Percentiles rank a stretch among this genome's conserved stretches.
These are phyloP conservation scores for Prosopocoilus inquinatus DNA, from an alignment of 2,888 invertebrate genomes.

Conservation along the genomic window DNA sequence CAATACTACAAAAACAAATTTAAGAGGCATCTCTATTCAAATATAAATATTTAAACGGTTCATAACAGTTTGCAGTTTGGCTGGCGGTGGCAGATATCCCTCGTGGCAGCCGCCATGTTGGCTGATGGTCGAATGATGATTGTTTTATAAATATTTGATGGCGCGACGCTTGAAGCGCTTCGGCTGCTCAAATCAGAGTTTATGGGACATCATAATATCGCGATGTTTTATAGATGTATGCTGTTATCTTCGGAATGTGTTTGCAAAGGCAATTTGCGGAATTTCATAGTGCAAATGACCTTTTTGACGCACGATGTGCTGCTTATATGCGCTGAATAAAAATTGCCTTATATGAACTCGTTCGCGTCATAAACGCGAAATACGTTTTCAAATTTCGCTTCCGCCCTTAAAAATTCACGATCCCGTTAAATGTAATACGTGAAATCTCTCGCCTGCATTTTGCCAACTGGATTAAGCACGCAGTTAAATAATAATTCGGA, in stretches of 20 bases:
- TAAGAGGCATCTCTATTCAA: conserved; percentile 53
- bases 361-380: conserved; percentile 14
- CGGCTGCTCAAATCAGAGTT: conserved; percentile 52
- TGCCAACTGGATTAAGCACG: too few relatives aligned
- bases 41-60: conserved; percentile 53
- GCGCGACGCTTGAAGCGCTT: conserved; percentile 40
- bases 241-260: conserved; percentile 44
- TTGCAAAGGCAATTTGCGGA: conserved; percentile 43
- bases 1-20: conserved; percentile 44
- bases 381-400: background rate
- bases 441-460: too few relatives aligned
- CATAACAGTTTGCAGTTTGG: conserved; percentile 52
- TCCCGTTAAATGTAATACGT: too few relatives aligned
- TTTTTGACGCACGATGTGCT: conserved; percentile 23
- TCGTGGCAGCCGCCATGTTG: conserved; percentile 50
- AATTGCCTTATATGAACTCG: conserved; percentile 34
- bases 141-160: conserved; percentile 54
- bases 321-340: conserved; percentile 43
- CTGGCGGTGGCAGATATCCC: conserved; percentile 36
- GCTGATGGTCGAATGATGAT: conserved; percentile 54
- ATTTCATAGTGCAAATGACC: conserved; percentile 44
- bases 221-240: conserved; percentile 51
- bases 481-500: too few relatives aligned
- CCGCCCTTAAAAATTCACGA: conserved; percentile 4
- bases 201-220: conserved; percentile 53